These are phyloP conservation scores for Odontomyia ornata DNA, from an alignment of 2,888 invertebrate species.

Conservation along the genomic window DNA sequence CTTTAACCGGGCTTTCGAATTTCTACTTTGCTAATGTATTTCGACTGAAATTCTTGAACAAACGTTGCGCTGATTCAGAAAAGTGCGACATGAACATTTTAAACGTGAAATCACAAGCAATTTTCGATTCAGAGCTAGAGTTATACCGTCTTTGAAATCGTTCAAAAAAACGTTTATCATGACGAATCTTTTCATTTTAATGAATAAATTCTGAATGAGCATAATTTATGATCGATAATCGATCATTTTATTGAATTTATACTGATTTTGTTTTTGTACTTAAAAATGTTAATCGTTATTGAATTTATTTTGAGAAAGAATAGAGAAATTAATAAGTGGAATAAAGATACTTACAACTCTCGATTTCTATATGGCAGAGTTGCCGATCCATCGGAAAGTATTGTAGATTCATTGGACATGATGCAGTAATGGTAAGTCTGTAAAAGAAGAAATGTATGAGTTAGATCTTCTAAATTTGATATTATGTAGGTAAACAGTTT, in stretches of 20 bases:
- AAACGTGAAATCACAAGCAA: constrained; percentile 18
- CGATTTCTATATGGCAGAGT: constrained; percentile 93
- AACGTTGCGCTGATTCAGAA: not conserved
- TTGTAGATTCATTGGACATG: constrained; percentile 95
- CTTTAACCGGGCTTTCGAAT: too few relatives aligned
- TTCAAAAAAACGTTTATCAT: constrained; percentile 1
- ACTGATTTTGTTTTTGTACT: constrained; percentile 14
- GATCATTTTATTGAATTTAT: constrained; percentile 15
- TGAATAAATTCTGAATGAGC: constrained; percentile 51
- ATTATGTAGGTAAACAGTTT: too few relatives aligned
- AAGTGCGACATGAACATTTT: constrained; percentile 3
- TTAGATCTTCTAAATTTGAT: too few relatives aligned
- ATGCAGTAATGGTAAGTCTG: constrained; percentile 93
- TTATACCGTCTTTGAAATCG: not conserved
- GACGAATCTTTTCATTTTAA: constrained; percentile 23
- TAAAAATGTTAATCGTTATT: constrained; percentile 8
- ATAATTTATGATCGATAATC: constrained; percentile 30
- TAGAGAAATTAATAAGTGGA: constrained; percentile 51
- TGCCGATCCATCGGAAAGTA: constrained; percentile 97
- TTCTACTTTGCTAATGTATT: too few relatives aligned
- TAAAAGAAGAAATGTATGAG: constrained; percentile 21
- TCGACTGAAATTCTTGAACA: not conserved
- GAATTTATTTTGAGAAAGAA: constrained; percentile 24
- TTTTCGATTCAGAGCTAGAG: constrained; percentile 21
- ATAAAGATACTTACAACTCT: constrained; percentile 90